Conservation (phyloP, 2,888 invertebrate genomes). For the Drosophila fungiperda region DNA sequence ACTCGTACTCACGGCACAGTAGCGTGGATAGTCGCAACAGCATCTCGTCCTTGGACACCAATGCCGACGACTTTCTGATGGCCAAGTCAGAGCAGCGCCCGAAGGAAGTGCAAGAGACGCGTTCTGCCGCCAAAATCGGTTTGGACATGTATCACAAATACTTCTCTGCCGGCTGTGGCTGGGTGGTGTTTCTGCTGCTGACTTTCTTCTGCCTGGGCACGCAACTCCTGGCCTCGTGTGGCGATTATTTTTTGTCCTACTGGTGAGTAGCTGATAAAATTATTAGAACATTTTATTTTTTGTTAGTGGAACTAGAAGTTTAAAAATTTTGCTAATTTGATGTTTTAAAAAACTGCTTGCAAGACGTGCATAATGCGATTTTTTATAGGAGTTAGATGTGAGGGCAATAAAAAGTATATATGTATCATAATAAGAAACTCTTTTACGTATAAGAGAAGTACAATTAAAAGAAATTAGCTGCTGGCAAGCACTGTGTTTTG, state of each 20-base stretch:
- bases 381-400: no score
- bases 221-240: constrained; percentile 90
- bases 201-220: constrained; percentile 88
- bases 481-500: neutral
- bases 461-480: neutral
- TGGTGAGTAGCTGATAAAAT: constrained; percentile 86
- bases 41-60: constrained; percentile 86
- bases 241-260: constrained; percentile 92
- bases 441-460: no score
- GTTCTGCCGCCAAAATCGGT: constrained; percentile 88
- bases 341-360: neutral
- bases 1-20: constrained; percentile 64
- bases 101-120: constrained; percentile 86
- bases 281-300: neutral
- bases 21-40: constrained; percentile 81
- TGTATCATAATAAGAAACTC: no score
- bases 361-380: neutral
- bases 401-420: no score
- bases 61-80: constrained; percentile 52
- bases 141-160: constrained; percentile 88
- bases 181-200: constrained; percentile 87
- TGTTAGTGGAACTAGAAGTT: neutral
- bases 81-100: constrained; percentile 54
- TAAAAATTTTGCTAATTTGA: neutral
- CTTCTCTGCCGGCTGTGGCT: constrained; percentile 89